Conservation (phyloP, 2,888 invertebrate species). For the Oscheius sp. region DNA sequence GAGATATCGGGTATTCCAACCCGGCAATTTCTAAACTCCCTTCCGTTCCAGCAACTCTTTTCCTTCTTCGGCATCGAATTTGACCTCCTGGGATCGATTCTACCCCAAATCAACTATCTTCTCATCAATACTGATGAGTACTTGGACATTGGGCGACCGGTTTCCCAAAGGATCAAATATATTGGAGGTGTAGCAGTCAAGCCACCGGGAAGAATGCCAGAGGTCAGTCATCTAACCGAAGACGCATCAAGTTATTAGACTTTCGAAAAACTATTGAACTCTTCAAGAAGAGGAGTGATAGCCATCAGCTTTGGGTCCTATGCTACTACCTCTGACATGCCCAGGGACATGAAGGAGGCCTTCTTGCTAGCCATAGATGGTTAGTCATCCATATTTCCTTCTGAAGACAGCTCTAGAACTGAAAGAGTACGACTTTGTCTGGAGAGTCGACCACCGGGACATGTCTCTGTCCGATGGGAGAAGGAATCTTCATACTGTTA, state of each 20-base stretch:
- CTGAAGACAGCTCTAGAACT: slow-evolving; percentile 13
- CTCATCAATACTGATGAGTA: slow-evolving; percentile 31
- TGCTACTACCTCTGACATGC: slow-evolving; percentile 38
- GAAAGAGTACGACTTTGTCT: slow-evolving; percentile 32
- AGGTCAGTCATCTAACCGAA: not conserved
- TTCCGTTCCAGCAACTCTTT: slow-evolving; percentile 32
- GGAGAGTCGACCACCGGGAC: slow-evolving; percentile 31
- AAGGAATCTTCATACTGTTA: slow-evolving; percentile 30
- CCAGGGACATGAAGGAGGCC: slow-evolving; percentile 35
- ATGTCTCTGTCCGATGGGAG: slow-evolving; percentile 8
- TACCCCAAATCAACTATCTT: slow-evolving; percentile 21
- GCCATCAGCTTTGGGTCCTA: slow-evolving; percentile 38
- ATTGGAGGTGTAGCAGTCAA: slow-evolving; percentile 37
- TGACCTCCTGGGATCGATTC: slow-evolving; percentile 21
- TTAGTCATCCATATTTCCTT: not conserved
- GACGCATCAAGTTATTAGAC: slow-evolving; percentile 5
- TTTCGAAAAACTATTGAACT: slow-evolving; percentile 21
- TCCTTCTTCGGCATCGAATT: slow-evolving; percentile 21
- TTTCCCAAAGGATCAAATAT: slow-evolving; percentile 31
- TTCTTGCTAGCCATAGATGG: slow-evolving; percentile 32
- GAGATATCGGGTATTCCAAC: slow-evolving; percentile 20
- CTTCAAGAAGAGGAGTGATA: slow-evolving; percentile 25
- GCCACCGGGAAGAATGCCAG: slow-evolving; percentile 27
- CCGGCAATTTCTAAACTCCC: not conserved
- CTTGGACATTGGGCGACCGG: slow-evolving; percentile 27